Evolutionary conservation across 2,888 invertebrate genomes (phyloP).

Genomic region (Chalcosyrphus nemorum): DNA sequence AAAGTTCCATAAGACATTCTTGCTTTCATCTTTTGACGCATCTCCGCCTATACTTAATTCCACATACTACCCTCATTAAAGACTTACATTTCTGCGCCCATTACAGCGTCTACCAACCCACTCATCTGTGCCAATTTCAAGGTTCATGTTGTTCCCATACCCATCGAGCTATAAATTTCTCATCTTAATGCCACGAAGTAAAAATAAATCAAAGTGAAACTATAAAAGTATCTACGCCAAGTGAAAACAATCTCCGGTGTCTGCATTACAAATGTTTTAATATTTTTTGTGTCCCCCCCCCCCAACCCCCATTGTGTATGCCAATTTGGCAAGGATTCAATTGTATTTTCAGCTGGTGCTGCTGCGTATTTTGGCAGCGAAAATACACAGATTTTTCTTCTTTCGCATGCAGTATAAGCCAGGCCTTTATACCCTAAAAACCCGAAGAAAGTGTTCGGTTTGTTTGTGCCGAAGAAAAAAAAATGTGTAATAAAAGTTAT

Average conservation of each 20-base stretch:
- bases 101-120: not conserved
- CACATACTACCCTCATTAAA: not conserved
- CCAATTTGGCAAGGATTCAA: constrained; percentile 67
- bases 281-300: constrained; percentile 19
- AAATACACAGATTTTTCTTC: constrained; percentile 27
- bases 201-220: constrained; percentile 60
- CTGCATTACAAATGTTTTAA: constrained; percentile 59
- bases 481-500: constrained; percentile 55
- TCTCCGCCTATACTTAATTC: no score
- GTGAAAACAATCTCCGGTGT: constrained; percentile 62
- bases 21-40: no score
- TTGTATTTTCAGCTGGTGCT: constrained; percentile 54
- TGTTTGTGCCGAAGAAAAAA: not conserved
- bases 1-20: no score
- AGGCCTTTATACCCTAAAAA: not conserved
- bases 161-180: constrained; percentile 4
- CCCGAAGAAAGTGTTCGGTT: constrained; percentile 55
- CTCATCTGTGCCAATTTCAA: not conserved
- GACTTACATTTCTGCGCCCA: not conserved
- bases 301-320: not conserved
- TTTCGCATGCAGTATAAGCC: constrained; percentile 10
- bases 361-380: constrained; percentile 64
- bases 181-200: constrained; percentile 9
- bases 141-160: not conserved
- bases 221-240: constrained; percentile 31